Evolutionary conservation across 1,140 invertebrate species (phyloP), one percentile per base, ranked within the genome.

Genomic region (Drosophila repleta): DNA sequence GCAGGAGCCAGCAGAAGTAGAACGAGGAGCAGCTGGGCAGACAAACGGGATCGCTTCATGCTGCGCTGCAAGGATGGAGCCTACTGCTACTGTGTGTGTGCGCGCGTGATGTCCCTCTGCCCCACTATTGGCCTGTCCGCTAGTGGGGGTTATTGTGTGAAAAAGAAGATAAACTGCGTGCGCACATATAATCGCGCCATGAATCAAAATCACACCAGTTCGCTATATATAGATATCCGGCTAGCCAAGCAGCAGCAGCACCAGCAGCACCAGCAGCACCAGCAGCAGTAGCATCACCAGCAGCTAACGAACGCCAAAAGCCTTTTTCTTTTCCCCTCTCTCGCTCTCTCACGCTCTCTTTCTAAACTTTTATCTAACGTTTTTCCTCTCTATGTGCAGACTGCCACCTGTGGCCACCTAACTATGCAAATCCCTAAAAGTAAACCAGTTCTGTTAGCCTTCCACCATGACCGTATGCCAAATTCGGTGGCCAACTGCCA

Each of bases 191-290:
- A 87, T 88, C 83, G 83, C 67, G 83, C 83, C 82, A 87, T 87
- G 82, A 87, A 87, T 87, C 82, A 87, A 87, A 87, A 87, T 87
- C 83, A 87, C 82, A 87, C 82, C 83, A 88, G 75, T 75, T 87
- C 57, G 79, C 82, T 87, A 87, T 87, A 87, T 87, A 88, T 87
- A 87, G 82, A 87, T 88, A 88, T 83, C 83, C 83, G 82, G 82
- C 82, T 82, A 82, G 72, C 61, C 71, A 51, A 70, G 65, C 62
- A 48, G 13, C 15, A 17, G 2, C 7, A 1, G 13, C 37, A 4
- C 37, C 35, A n/a, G 3, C 13, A n/a, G 65, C 62, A 48, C 4
- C 15, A 17, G 2, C 7, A 1, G 13, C 37, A 4, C 37, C 35
- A n/a, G n/a, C n/a, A n/a, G n/a, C n/a, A n/a, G n/a, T n/a, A n/a